These are phyloP conservation scores for Tachysurus fulvidraco DNA, from an alignment of 2,113 vertebrate genomes.

Conservation along the genomic window DNA sequence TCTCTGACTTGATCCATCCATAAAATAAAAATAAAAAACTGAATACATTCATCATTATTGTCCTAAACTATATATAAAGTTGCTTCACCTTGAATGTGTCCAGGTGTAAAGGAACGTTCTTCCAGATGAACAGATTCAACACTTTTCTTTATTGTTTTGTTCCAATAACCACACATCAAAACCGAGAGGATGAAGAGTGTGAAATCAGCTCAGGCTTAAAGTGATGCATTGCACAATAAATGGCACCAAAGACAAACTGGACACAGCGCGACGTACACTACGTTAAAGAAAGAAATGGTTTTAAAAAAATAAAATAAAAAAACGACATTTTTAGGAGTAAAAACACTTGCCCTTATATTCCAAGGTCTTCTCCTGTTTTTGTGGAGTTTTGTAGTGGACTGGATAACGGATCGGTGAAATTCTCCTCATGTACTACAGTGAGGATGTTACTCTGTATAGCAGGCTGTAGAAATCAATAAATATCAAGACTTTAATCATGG, in stretches of 20 bases:
- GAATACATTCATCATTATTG: too few species aligned
- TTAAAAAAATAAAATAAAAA: background rate
- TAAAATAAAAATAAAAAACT: too few species aligned
- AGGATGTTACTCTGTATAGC: background rate
- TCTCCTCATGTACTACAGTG: background rate
- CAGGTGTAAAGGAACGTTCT: background rate
- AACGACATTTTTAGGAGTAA: slow-evolving; percentile 29
- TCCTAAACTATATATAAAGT: too few species aligned
- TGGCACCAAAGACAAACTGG: slow-evolving; percentile 71
- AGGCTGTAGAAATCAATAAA: background rate
- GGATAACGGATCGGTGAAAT: background rate
- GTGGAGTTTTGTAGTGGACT: background rate
- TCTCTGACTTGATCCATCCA: too few species aligned
- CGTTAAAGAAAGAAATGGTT: slow-evolving; percentile 44
- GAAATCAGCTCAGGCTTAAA: slow-evolving; percentile 62
- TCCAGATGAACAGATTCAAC: background rate
- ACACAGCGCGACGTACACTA: slow-evolving; percentile 63
- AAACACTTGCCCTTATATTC: background rate
- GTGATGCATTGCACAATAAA: slow-evolving; percentile 72
- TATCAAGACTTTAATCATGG: background rate
- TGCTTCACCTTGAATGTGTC: too few species aligned
- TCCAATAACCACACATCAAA: slow-evolving; percentile 63
- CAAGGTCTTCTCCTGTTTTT: background rate
- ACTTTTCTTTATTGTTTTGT: slow-evolving; percentile 60
- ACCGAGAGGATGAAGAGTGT: slow-evolving; percentile 60